These are phyloP conservation scores for Gambelia wislizenii DNA, from an alignment of 2,797 vertebrate genomes.

Conservation along the genomic window DNA sequence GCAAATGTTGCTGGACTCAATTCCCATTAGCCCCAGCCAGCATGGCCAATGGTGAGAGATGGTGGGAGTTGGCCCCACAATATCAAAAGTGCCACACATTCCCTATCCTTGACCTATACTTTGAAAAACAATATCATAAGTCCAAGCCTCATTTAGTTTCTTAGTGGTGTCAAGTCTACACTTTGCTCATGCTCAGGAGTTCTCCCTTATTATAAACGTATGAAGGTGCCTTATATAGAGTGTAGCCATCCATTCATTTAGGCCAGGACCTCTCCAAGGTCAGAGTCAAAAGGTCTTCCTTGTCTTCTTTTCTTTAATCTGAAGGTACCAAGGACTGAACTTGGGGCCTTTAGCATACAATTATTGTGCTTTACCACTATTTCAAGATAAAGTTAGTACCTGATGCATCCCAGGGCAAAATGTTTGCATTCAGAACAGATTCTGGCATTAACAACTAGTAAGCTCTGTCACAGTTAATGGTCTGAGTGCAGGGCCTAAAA, in stretches of 20 bases:
- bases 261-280: no score
- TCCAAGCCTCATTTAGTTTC: not conserved
- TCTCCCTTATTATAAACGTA: not conserved
- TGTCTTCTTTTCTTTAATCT: not conserved
- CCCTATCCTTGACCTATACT: not conserved
- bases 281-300: not conserved
- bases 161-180: not conserved
- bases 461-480: not conserved
- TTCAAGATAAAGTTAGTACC: no score
- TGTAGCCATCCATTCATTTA: not conserved
- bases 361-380: not conserved
- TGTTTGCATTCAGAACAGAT: not conserved
- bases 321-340: not conserved
- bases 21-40: not conserved
- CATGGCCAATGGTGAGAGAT: not conserved
- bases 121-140: not conserved
- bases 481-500: not conserved
- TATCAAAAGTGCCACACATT: not conserved
- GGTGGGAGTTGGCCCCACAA: not conserved
- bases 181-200: not conserved
- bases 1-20: not conserved
- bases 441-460: not conserved
- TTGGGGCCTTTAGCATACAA: not conserved
- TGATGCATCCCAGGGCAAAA: not conserved
- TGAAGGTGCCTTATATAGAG: not conserved